Percentiles rank a stretch among this genome's conserved stretches.
Conservation (phyloP, 2,888 invertebrate species). For the Epiperipatus broadwayi region DNA sequence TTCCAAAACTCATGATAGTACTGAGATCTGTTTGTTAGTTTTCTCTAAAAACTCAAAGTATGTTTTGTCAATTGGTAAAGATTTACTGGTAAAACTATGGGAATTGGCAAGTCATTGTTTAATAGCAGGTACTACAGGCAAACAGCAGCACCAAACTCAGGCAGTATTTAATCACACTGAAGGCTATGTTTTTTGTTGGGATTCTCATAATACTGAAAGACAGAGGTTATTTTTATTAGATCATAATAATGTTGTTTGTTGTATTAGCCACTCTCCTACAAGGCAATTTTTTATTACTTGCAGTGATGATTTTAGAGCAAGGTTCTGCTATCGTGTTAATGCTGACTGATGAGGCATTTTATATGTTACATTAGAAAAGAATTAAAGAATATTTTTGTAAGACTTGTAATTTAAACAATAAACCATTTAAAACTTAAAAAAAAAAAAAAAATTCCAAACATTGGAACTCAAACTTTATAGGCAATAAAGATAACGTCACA, state of each 20-base stretch:
- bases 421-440: too few species aligned
- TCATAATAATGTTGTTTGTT: conserved; percentile 78
- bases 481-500: too few species aligned
- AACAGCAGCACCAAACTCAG: conserved; percentile 25
- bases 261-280: conserved; percentile 83
- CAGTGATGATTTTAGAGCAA: conserved; percentile 86
- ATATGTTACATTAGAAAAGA: too few species aligned
- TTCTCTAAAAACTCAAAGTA: conserved; percentile 96
- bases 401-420: too few species aligned
- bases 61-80: conserved; percentile 79
- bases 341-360: too few species aligned
- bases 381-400: too few species aligned
- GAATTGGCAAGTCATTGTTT: conserved; percentile 89
- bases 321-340: conserved; percentile 98
- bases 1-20: conserved; percentile 75
- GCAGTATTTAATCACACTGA: conserved; percentile 31
- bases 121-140: conserved; percentile 38
- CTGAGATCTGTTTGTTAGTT: conserved; percentile 75
- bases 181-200: conserved; percentile 73
- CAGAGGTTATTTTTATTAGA: conserved; percentile 54
- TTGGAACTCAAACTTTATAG: too few species aligned
- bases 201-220: conserved; percentile 78
- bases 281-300: conserved; percentile 92
- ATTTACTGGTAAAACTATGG: conserved; percentile 93
- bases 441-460: too few species aligned